Evolutionary conservation across 2,113 vertebrate genomes (phyloP).

Genomic region (Passer montanus): DNA sequence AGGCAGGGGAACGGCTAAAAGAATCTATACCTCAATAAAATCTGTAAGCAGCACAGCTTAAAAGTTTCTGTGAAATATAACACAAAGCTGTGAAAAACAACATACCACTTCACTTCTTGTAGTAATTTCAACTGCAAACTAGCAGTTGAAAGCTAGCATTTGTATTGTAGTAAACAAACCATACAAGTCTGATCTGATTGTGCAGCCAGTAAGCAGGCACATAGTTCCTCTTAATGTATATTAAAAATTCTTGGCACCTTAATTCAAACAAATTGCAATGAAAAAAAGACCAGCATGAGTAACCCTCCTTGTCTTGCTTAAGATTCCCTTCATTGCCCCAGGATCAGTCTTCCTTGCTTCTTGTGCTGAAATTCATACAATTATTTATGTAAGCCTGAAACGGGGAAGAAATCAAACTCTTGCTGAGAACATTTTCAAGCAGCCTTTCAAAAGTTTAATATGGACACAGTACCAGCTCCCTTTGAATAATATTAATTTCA

Average conservation of each 20-base stretch:
- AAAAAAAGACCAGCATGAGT: background rate
- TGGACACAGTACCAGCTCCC: background rate
- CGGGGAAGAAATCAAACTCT: background rate
- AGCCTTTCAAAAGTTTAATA: background rate
- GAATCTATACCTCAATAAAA: background rate
- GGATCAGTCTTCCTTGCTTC: background rate
- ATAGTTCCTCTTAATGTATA: background rate
- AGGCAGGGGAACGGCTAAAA: background rate
- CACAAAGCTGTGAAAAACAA: background rate
- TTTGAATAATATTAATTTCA: background rate
- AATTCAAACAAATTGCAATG: background rate
- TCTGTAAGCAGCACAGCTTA: background rate
- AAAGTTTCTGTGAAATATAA: background rate
- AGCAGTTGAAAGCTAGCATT: too few relatives aligned
- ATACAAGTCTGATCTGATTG: background rate
- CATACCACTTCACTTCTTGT: background rate
- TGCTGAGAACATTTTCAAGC: background rate
- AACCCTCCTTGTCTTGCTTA: background rate
- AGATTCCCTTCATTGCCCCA: background rate
- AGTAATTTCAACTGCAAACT: background rate
- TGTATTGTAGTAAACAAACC: background rate
- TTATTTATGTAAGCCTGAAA: background rate
- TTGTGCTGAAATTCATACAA: background rate
- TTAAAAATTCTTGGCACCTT: slow-evolving; percentile 36
- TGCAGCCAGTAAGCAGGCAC: background rate